Base-by-base conservation (phyloP, 2,888 invertebrate species). In the Acanthosoma haemorrhoidale region DNA sequence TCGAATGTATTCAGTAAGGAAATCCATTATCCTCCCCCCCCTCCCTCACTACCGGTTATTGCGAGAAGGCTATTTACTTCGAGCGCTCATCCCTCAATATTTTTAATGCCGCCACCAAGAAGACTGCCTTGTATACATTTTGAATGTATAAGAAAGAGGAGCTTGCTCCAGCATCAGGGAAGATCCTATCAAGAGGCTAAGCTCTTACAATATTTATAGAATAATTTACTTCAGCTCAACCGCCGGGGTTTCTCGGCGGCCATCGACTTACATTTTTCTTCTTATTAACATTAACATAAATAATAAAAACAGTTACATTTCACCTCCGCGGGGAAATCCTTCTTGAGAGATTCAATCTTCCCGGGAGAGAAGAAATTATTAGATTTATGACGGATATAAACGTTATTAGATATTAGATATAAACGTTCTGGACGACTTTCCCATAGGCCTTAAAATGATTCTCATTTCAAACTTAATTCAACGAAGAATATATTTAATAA, bases 151-250 rank as follows among this genome's bases (percentile, higher is more conserved):
- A 67, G 67, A 34, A 67, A 67, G 34, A 18, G 25, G n/a, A n/a
- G n/a, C n/a, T n/a, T n/a, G n/a, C n/a, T n/a, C 15, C 43, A 31
- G 51, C 13, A 32, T 32, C 21, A 15, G 57, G 67, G 18, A n/a
- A 67, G 67, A 67, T 67, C 57, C 67, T 67, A 67, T 67, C 67
- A 67, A n/a, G n/a, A n/a, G 41, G 34, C 67, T 67, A 51, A 67
- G 51, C 67, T 67, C 13, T 29, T 67, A 67, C 67, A 67, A 67
- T 67, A 67, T 67, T 67, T 67, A 67, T 57, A 57, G 67, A 67
- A 67, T 67, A 67, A 67, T 67, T 67, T 67, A 67, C 21, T 34
- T 6, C 15, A n/a, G n/a, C n/a, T n/a, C n/a, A 59, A 6, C 31
- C 29, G 4, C 18, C 18, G 34, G 3, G 5, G 13, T 16, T 58